A percentile compares a stretch with the other conserved stretches of the same genome.
phyloP scores from a whole-genome alignment of 2,797 vertebrate genomes.

The Decapterus maruadsi region DNA sequence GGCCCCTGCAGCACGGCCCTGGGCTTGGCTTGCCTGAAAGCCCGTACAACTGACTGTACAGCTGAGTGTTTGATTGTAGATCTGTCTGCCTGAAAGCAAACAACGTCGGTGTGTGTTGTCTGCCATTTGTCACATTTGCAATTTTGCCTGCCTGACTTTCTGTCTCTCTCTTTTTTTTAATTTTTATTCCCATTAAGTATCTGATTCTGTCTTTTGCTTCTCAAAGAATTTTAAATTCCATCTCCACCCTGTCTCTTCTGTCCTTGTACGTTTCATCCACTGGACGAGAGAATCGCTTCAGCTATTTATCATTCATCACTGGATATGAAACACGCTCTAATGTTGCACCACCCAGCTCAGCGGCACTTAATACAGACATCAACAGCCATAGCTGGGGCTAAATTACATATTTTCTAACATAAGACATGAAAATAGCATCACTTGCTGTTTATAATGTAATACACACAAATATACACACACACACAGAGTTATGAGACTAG shows the following conservation, averaged over 20 bases:
- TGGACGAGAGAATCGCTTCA: constrained; percentile 68
- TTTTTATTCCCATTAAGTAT: constrained; percentile 35
- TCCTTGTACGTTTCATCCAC: constrained; percentile 56
- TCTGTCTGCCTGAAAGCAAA: constrained; percentile 56
- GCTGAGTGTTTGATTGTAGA: constrained; percentile 54
- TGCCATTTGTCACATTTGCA: constrained; percentile 55
- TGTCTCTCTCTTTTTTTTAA: neutral
- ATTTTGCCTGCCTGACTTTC: constrained; percentile 42
- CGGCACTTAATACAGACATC: constrained; percentile 37
- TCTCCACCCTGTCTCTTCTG: constrained; percentile 4
- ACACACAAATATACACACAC: constrained; percentile 28
- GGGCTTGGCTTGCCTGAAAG: constrained; percentile 60
- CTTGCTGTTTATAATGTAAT: constrained; percentile 29
- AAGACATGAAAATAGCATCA: constrained; percentile 36
- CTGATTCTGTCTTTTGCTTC: constrained; percentile 4
- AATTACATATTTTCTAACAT: constrained; percentile 42
- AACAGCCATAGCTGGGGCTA: constrained; percentile 18
- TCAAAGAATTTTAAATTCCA: constrained; percentile 1
- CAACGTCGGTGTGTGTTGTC: constrained; percentile 13
- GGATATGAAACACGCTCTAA: constrained; percentile 25
- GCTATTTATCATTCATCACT: constrained; percentile 65
- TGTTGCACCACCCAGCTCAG: constrained; percentile 46
- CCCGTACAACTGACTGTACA: constrained; percentile 9
- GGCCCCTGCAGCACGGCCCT: constrained; percentile 64
- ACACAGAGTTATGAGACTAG: constrained; percentile 52